phyloP scores from a whole-genome alignment of 2,797 vertebrate species.

The Caiman crocodilus region DNA sequence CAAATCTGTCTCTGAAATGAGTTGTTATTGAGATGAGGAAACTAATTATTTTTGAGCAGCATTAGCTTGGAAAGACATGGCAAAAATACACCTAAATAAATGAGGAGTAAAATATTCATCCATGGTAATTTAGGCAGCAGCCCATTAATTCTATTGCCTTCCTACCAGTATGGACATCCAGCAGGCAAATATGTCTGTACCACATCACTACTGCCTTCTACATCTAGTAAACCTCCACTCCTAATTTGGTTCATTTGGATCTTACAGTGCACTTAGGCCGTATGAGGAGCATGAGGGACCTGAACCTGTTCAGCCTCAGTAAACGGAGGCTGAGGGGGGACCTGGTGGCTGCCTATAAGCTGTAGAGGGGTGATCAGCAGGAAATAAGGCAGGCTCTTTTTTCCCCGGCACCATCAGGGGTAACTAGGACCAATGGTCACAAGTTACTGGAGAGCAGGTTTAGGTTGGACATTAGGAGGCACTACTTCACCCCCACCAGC shows the following conservation, averaged over 20 bases:
- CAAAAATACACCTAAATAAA: fast-evolving
- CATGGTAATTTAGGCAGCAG: not conserved
- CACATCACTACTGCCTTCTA: not conserved
- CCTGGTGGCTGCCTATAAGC: too few species aligned
- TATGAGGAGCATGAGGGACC: too few species aligned
- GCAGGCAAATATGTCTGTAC: not conserved
- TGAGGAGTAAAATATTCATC: not conserved
- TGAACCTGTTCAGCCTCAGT: too few species aligned
- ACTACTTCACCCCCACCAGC: too few species aligned
- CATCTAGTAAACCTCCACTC: not conserved
- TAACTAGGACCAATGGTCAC: too few species aligned
- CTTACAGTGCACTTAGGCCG: fast-evolving
- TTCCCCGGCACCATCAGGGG: too few species aligned
- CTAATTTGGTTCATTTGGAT: not conserved
- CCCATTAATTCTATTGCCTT: fast-evolving
- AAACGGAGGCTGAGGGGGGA: too few species aligned
- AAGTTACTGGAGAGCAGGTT: too few species aligned
- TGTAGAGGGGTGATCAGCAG: too few species aligned
- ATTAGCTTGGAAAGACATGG: not conserved
- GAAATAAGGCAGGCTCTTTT: too few species aligned
- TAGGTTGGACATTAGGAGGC: too few species aligned
- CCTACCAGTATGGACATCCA: not conserved
- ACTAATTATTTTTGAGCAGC: not conserved
- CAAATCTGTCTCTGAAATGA: not conserved
- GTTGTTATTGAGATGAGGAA: not conserved